These are phyloP conservation scores for Cynopterus sphinx DNA, from an alignment of 2,797 vertebrate species.

Conservation along the genomic window DNA sequence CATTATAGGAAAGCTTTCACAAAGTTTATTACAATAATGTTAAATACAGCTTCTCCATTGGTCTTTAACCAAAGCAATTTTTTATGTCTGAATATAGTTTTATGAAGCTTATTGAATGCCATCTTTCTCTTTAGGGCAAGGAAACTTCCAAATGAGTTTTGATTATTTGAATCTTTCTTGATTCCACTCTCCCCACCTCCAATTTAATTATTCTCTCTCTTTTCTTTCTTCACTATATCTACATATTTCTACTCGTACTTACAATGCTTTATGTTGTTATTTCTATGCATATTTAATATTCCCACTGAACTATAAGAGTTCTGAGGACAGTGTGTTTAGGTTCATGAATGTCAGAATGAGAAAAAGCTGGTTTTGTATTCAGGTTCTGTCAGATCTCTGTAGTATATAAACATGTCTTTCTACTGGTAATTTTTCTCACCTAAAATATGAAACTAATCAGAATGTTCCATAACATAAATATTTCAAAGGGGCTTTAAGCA, in stretches of 20 bases:
- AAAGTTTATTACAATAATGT: constrained; percentile 67
- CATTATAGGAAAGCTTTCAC: constrained; percentile 65
- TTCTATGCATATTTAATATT: background rate
- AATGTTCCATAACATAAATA: background rate
- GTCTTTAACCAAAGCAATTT: constrained; percentile 63
- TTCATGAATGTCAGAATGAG: background rate
- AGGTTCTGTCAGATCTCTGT: background rate
- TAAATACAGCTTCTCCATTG: constrained; percentile 59
- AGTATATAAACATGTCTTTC: background rate
- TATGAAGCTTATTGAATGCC: constrained; percentile 49
- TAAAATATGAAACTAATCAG: background rate
- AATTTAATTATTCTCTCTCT: background rate
- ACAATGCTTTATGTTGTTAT: background rate
- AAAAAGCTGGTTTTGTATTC: background rate
- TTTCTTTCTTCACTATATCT: background rate
- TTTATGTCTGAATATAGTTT: constrained; percentile 42
- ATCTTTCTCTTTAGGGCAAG: constrained; percentile 41
- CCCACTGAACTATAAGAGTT: background rate
- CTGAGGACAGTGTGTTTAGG: background rate
- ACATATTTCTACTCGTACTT: background rate
- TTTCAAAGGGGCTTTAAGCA: background rate
- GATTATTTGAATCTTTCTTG: background rate
- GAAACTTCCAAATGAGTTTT: background rate
- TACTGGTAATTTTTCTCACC: background rate
- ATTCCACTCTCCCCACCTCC: background rate